A percentile compares a stretch with the other conserved stretches of the same genome.
These are phyloP conservation scores for Atherinosoma microstoma DNA, from an alignment of 2,797 vertebrate genomes.

Conservation along the genomic window DNA sequence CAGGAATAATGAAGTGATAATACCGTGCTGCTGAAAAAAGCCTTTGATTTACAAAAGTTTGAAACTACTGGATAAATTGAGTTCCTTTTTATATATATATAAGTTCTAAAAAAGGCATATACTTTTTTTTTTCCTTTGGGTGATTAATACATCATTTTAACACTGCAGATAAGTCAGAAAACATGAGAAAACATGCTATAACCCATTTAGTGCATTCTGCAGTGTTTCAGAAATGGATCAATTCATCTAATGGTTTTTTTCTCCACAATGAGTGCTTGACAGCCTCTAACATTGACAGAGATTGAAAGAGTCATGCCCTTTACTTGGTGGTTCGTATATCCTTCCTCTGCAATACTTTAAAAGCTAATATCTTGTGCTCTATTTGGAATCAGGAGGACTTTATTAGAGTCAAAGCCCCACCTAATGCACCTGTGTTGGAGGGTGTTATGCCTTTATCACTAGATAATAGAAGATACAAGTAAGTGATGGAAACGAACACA, in stretches of 20 bases:
- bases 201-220: too few species aligned
- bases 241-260: not conserved
- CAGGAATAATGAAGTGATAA: too few species aligned
- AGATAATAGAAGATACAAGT: constrained; percentile 14
- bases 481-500: constrained; percentile 12
- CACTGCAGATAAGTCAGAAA: too few species aligned
- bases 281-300: not conserved
- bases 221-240: not conserved
- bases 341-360: not conserved
- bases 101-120: too few species aligned
- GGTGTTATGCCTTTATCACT: constrained; percentile 19
- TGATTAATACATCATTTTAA: too few species aligned
- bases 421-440: constrained; percentile 4
- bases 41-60: too few species aligned
- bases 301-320: constrained; percentile 21
- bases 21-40: too few species aligned
- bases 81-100: too few species aligned
- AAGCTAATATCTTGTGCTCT: not conserved
- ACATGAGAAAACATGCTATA: too few species aligned
- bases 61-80: too few species aligned
- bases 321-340: constrained; percentile 2
- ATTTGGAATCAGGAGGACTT: constrained; percentile 15
- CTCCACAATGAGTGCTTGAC: constrained; percentile 7
- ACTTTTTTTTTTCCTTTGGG: too few species aligned
- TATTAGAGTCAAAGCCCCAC: constrained; percentile 16